These are phyloP conservation scores for Drosophila atripex DNA, from an alignment of 2,888 invertebrate genomes.

Conservation along the genomic window DNA sequence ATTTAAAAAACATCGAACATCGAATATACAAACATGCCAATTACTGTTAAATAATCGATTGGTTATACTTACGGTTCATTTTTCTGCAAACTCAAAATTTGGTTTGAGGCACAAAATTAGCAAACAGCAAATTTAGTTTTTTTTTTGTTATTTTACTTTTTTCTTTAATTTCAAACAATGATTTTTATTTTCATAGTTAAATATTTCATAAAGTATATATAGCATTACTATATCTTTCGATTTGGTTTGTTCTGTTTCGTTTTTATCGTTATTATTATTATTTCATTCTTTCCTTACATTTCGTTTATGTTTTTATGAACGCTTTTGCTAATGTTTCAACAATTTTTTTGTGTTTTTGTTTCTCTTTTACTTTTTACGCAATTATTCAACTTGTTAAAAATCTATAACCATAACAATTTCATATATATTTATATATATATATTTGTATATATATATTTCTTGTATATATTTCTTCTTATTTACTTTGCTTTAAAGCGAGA, in stretches of 20 bases:
- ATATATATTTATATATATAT: constrained; percentile 64
- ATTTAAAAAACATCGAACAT: constrained; percentile 46
- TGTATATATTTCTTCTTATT: constrained; percentile 61
- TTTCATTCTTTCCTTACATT: constrained; percentile 40
- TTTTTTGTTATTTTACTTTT: constrained; percentile 53
- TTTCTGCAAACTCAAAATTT: constrained; percentile 38
- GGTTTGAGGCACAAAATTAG: constrained; percentile 64
- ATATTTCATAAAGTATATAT: constrained; percentile 79
- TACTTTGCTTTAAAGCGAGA: constrained; percentile 71
- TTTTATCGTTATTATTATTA: constrained; percentile 51
- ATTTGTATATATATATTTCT: constrained; percentile 48
- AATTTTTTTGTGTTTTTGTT: constrained; percentile 78
- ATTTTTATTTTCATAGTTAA: constrained; percentile 70
- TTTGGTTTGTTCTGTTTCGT: constrained; percentile 42
- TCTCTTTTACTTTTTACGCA: constrained; percentile 75
- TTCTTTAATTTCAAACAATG: constrained; percentile 77
- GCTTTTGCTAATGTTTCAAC: constrained; percentile 81
- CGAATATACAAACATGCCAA: constrained; percentile 53
- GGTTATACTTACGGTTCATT: constrained; percentile 44
- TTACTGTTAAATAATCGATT: constrained; percentile 38
- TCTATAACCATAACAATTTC: constrained; percentile 81
- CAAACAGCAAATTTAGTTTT: constrained; percentile 66
- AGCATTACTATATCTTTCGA: constrained; percentile 62
- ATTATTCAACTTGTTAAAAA: constrained; percentile 82
- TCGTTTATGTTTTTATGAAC: constrained; percentile 70